phyloP scores from a whole-genome alignment of 2,113 vertebrate species.

The Odontesthes bonariensis region DNA sequence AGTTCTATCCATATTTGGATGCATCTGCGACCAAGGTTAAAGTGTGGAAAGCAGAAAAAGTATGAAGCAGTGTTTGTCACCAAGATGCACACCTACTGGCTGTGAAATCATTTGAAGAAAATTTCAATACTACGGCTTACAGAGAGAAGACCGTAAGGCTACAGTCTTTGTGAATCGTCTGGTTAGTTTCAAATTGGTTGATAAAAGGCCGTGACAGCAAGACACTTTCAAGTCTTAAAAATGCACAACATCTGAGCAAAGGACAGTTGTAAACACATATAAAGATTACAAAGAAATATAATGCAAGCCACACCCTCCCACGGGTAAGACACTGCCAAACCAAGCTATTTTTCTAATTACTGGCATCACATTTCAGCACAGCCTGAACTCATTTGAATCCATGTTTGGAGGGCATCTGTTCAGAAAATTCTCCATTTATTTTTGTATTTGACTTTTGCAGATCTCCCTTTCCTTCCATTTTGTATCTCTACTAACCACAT shows the following conservation, averaged over 20 bases:
- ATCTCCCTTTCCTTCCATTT: constrained; percentile 59
- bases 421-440: constrained; percentile 38
- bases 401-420: constrained; percentile 57
- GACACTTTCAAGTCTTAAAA: neutral
- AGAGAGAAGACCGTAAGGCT: too few species aligned
- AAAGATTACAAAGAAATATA: constrained; percentile 26
- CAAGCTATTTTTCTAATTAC: constrained; percentile 51
- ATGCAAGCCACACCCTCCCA: constrained; percentile 35
- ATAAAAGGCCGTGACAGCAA: too few species aligned
- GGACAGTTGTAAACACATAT: constrained; percentile 22
- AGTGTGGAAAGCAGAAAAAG: neutral
- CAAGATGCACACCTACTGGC: neutral
- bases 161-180: too few species aligned
- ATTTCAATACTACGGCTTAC: too few species aligned
- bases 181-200: too few species aligned
- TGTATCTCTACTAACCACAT: constrained; percentile 47
- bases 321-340: constrained; percentile 39
- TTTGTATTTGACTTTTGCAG: constrained; percentile 59
- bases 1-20: too few species aligned
- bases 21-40: neutral
- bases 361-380: constrained; percentile 48
- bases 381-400: constrained; percentile 9
- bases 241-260: constrained; percentile 1
- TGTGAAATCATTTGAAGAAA: too few species aligned
- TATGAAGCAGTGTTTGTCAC: neutral